Evolutionary conservation across 1,140 invertebrate species (phyloP), one percentile per base, ranked within the genome.

Genomic region (Akabosia matsudoensis): DNA sequence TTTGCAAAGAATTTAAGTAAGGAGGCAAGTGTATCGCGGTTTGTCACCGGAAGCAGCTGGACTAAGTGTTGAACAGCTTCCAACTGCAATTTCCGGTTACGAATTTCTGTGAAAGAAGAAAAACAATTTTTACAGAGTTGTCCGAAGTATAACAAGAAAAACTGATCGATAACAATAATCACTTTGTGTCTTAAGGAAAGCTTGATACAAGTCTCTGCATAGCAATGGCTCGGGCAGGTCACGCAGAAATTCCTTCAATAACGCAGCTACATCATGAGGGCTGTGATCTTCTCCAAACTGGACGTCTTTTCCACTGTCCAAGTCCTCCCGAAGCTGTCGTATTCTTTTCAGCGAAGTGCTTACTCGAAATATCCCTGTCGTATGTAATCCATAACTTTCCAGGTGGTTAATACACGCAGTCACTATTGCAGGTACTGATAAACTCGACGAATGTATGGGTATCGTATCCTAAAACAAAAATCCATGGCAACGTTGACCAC

Each of bases 101-200:
- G 74, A 31, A 82, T 79, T 70, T 74, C 77, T 81, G 56, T 13
- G 26, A 76, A 54, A 30, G 18, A 54, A 74, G 4, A 56, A 22
- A 73, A 71, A 71, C n/a, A 24, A 78, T 22, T 14, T 16, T 33
- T 64, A 33, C 24, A 31, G n/a, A n/a, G n/a, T n/a, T n/a, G n/a
- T n/a, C n/a, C n/a, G n/a, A n/a, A n/a, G n/a, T n/a, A n/a, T n/a
- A 26, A 74, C 14, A 51, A 45, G 13, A n/a, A n/a, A n/a, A n/a
- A n/a, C n/a, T n/a, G n/a, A n/a, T n/a, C n/a, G n/a, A n/a, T n/a
- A 37, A 24, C 1, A 70, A 77, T 73, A 84, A 90, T 90, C 87
- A 97, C 95, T 93, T 88, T 96, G 93, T 28, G 94, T 96, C 82
- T 93, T 90, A 67, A 97, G 88, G 85, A 97, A 96, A 37, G 93